These are phyloP conservation scores for Xenus cinereus DNA, from an alignment of 2,113 vertebrate genomes.

Conservation along the genomic window DNA sequence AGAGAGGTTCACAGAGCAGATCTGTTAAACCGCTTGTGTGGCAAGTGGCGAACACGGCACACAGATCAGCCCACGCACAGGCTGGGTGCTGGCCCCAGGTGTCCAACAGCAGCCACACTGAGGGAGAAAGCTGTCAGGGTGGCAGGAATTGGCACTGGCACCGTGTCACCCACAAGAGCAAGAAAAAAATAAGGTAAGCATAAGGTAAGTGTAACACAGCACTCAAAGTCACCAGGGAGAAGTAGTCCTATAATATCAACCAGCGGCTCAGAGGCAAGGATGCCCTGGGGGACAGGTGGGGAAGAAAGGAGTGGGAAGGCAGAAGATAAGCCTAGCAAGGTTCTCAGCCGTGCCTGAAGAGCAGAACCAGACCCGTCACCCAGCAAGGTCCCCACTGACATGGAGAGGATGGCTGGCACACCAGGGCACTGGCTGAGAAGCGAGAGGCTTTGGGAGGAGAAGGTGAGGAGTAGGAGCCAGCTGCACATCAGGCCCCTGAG, in stretches of 20 bases:
- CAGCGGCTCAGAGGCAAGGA: neutral
- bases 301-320: neutral
- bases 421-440: neutral
- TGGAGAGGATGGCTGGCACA: neutral
- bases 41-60: rapidly evolving
- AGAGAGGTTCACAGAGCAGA: neutral
- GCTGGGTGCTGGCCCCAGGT: neutral
- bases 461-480: neutral
- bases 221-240: neutral
- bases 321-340: rapidly evolving
- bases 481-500: neutral
- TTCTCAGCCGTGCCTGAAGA: neutral
- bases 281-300: no score
- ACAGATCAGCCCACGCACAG: neutral
- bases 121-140: neutral
- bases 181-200: neutral
- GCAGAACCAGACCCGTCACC: neutral
- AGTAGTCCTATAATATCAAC: neutral
- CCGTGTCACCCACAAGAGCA: neutral
- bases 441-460: neutral
- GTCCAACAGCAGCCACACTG: neutral
- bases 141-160: neutral
- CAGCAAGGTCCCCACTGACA: neutral
- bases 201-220: neutral
- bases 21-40: neutral